Conservation (phyloP, 2,797 vertebrate genomes). For the Momotus momota region DNA sequence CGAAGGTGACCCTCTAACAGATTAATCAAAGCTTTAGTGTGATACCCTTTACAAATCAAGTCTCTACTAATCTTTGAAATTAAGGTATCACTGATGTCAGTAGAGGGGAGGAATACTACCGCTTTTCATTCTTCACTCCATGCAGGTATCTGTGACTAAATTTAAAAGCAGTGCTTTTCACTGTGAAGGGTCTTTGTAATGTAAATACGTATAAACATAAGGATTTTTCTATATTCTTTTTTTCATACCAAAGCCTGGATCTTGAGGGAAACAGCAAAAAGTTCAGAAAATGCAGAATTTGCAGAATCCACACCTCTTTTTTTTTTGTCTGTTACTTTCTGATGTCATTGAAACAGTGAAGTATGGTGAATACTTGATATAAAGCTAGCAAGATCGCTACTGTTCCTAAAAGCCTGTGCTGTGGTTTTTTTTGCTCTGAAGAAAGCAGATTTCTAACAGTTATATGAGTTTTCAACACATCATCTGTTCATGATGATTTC, state of each 20-base stretch:
- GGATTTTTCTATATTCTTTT: neutral
- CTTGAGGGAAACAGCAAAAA: neutral
- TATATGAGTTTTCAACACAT: neutral
- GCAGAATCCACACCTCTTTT: neutral
- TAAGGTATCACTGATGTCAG: neutral
- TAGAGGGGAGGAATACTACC: neutral
- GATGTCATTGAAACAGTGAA: neutral
- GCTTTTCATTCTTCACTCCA: neutral
- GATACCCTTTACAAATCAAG: neutral
- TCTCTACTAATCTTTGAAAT: neutral
- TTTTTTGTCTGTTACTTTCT: neutral
- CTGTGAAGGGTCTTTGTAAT: neutral
- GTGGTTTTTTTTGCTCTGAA: neutral
- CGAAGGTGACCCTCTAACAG: neutral
- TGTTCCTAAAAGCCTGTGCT: neutral
- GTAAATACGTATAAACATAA: neutral
- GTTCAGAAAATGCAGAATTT: neutral
- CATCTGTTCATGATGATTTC: neutral
- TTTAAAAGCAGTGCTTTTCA: neutral
- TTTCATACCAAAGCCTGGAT: neutral
- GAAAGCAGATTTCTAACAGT: neutral
- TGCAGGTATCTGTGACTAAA: neutral
- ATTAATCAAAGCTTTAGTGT: neutral
- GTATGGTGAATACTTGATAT: neutral
- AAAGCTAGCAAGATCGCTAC: neutral